These are phyloP conservation scores for Drosophila funebris DNA, from an alignment of 1,140 invertebrate genomes.

Conservation along the genomic window DNA sequence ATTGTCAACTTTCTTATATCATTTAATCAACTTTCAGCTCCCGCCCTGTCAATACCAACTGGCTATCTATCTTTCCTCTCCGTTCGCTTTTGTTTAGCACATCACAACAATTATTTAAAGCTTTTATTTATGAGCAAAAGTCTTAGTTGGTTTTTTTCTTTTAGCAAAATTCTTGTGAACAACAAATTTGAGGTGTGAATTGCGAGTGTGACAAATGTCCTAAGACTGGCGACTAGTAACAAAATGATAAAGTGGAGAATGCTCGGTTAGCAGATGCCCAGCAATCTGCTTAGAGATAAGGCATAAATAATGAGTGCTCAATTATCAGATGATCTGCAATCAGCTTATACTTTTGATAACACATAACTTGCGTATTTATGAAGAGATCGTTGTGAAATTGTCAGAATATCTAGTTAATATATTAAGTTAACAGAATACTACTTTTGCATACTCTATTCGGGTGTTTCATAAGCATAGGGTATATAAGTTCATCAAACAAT, in stretches of 20 bases:
- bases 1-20: constrained; percentile 34
- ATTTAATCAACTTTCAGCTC: neutral
- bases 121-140: constrained; percentile 11
- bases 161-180: constrained; percentile 22
- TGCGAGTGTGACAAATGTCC: constrained; percentile 37
- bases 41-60: neutral
- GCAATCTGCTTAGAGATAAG: too few species aligned
- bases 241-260: neutral
- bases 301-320: too few species aligned
- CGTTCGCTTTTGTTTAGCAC: neutral
- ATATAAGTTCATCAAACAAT: constrained; percentile 5
- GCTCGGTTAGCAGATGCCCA: neutral
- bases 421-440: too few species aligned
- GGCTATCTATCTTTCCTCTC: neutral
- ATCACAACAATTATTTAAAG: constrained; percentile 11
- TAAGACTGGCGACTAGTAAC: neutral
- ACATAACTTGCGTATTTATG: too few species aligned
- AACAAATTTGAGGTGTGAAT: constrained; percentile 42
- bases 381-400: too few species aligned
- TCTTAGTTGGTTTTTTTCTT: neutral
- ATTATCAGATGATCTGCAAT: too few species aligned
- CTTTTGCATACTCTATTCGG: neutral
- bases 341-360: too few species aligned
- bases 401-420: too few species aligned
- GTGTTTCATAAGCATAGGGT: constrained; percentile 2